Conservation (phyloP, 2,888 invertebrate genomes). For the Disparrhopalites patrizii region DNA sequence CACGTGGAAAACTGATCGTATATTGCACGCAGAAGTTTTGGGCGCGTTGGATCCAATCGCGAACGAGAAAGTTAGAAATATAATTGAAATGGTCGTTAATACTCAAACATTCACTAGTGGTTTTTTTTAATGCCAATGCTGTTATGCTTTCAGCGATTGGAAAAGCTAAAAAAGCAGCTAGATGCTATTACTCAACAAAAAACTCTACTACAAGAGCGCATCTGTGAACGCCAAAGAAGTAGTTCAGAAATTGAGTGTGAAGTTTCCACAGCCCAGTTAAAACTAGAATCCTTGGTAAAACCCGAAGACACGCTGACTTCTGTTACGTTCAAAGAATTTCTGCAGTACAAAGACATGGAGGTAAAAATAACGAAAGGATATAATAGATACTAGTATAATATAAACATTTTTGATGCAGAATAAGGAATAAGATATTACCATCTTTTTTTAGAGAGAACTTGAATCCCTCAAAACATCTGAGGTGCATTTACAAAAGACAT, state of each 20-base stretch:
- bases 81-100: neutral
- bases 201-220: neutral
- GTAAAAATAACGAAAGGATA: slow-evolving; percentile 14
- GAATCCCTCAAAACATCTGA: slow-evolving; percentile 2
- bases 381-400: neutral
- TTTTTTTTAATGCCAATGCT: neutral
- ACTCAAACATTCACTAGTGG: neutral
- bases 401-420: neutral
- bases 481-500: slow-evolving; percentile 11
- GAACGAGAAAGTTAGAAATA: slow-evolving; percentile 13
- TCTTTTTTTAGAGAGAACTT: slow-evolving; percentile 7
- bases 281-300: slow-evolving; percentile 15
- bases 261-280: neutral
- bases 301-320: slow-evolving; percentile 15
- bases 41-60: slow-evolving; percentile 8
- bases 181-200: neutral
- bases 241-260: neutral
- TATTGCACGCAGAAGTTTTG: slow-evolving; percentile 7
- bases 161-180: slow-evolving; percentile 26
- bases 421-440: neutral
- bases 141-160: slow-evolving; percentile 22
- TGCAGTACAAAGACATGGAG: slow-evolving; percentile 23
- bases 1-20: slow-evolving; percentile 11
- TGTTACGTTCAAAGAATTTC: slow-evolving; percentile 14
- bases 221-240: neutral